Evolutionary conservation across 2,797 vertebrate genomes (phyloP).

Genomic region (Moxostoma hubbsi): DNA sequence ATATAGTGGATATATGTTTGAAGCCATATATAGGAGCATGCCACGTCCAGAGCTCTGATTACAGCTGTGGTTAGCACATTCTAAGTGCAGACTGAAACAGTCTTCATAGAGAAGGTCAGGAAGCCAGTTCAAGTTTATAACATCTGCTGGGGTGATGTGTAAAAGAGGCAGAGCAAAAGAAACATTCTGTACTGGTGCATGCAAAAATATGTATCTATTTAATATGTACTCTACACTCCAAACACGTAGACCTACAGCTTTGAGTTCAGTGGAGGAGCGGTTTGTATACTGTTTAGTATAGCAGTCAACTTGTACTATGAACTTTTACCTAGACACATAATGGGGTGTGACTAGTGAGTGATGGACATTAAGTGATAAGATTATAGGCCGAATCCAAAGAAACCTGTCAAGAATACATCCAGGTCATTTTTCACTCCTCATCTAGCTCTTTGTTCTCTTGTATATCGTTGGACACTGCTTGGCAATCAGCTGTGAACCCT

Average conservation of each 20-base stretch:
- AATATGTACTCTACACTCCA: no score
- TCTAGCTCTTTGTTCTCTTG: no score
- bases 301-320: no score
- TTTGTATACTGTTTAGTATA: no score
- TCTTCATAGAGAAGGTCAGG: slow-evolving; percentile 49
- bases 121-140: background rate
- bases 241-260: no score
- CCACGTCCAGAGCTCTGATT: slow-evolving; percentile 47
- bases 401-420: background rate
- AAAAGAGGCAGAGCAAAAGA: background rate
- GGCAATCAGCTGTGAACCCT: background rate
- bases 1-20: slow-evolving; percentile 58
- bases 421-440: background rate
- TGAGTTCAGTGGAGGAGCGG: no score
- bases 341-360: background rate
- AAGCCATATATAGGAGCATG: slow-evolving; percentile 64
- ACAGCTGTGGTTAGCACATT: slow-evolving; percentile 57
- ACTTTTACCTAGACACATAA: no score
- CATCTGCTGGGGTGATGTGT: background rate
- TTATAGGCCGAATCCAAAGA: background rate
- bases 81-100: slow-evolving; percentile 34
- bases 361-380: background rate
- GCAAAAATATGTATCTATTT: no score
- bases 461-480: background rate
- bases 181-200: background rate